Base-by-base conservation (phyloP, 2,888 invertebrate genomes). In the Lacanobia wlatinum region DNA sequence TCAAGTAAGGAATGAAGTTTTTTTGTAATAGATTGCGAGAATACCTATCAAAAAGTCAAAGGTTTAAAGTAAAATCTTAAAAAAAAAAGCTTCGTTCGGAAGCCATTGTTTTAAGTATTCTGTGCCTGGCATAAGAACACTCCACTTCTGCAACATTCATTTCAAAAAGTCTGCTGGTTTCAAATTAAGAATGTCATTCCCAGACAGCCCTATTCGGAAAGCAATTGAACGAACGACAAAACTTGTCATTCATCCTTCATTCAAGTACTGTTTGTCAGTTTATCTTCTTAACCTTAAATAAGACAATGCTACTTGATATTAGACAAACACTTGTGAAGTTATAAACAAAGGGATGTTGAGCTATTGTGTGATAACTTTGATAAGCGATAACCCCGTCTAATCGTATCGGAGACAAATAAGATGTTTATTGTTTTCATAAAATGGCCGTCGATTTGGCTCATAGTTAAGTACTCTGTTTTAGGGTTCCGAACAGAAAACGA, bases 301-400 rank as follows among this genome's bases (percentile, higher is more conserved):
- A 67, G 6, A 70, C 23, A 73, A 74, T 46, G 52, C 50, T 58
- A 58, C 34, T 69, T 46, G 28, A 59, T 62, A 40, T 28, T 38
- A 28, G 38, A 53, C 52, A 63, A 62, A 69, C 40, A 62, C 74
- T 68, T 43, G 0, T 53, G 18, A 71, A 69, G 10, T 34, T 50
- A 23, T 28, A 60, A 46, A 61, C 67, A 61, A 43, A 46, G 18
- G 23, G 12, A 50, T 48, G 12, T 21, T 1, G 14, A 58, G 40
- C 21, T 56, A 46, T 68, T 56, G 56, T 40, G 9, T 40, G 48
- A 70, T 38, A 34, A 46, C 18, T 48, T 43, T 48, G 48, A 43
- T 43, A 3, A 64, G 7, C n/a, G 65, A 69, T 70, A 56, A 46
- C 12, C 3, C n/a, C 12, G 4, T 70, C 23, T 48, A 56, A 48